Evolutionary conservation across 2,113 vertebrate genomes (phyloP), one percentile per base, ranked within the genome.

Genomic region (Heterochromis multidens): DNA sequence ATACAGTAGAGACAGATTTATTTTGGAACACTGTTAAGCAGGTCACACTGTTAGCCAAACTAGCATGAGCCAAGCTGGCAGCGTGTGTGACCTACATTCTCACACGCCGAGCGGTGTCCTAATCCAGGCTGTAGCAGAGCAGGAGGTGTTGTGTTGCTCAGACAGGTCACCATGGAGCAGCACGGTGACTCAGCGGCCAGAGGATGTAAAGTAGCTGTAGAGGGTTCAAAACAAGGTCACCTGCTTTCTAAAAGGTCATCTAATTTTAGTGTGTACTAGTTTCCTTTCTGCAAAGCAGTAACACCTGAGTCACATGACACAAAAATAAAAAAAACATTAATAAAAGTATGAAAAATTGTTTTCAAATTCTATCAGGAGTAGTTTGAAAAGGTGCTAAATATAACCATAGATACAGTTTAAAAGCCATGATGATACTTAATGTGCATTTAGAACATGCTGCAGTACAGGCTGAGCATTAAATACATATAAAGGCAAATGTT

Each of bases 71-170:
- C 85, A 13, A 78, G 59, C 89, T 88, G 88, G 91, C 91, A 58
- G 76, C 11, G 16, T 52, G 81, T 70, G 63, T 91, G 91, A 91
- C 89, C 93, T 91, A 91, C 88, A 90, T 94, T 86, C 83, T 81
- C 56, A n/a, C 90, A 83, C 80, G 74, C 85, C 35, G 56, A 46
- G 82, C 9, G 52, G 25, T 3, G 60, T 57, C 74, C 60, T 4
- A 49, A 58, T 72, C 23, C 23, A 16, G 49, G 80, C 58, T 17
- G 57, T 33, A 19, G 81, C 60, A 7, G 84, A 80, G 58, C 13
- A 7, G 54, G 82, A 21, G 72, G 81, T 67, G 87, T 79, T 87
- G 77, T 80, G 86, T 80, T 84, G 84, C 82, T 37, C n/a, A 6
- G 79, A 25, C 43, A 12, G 85, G 87, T 93, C 83, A 16, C 67